Percentiles rank a stretch among this genome's conserved stretches.
phyloP scores from a whole-genome alignment of 2,888 invertebrate species.

The Caradrina kadenii region DNA sequence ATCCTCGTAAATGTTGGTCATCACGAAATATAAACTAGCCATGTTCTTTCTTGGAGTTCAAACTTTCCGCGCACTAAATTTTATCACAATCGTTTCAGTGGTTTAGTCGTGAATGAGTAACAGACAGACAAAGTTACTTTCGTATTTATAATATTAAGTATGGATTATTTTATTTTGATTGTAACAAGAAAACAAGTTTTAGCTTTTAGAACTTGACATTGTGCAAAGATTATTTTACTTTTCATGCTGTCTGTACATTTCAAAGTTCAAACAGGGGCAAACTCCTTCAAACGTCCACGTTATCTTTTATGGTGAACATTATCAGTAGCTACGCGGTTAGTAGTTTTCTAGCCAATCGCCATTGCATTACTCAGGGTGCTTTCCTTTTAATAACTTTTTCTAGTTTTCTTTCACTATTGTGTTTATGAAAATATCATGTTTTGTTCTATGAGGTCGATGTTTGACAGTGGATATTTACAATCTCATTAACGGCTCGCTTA shows the following conservation, averaged over 20 bases:
- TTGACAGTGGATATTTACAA: not conserved
- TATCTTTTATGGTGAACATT: constrained; percentile 47
- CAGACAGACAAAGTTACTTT: too few species aligned
- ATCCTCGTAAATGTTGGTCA: too few species aligned
- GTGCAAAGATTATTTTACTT: constrained; percentile 1
- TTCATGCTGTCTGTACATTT: constrained; percentile 30
- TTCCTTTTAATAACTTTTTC: constrained; percentile 11
- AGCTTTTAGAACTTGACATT: too few species aligned
- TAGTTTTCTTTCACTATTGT: not conserved
- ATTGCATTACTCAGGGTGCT: constrained; percentile 23
- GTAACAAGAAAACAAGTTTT: too few species aligned
- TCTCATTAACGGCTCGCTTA: too few species aligned
- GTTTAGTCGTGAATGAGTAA: too few species aligned
- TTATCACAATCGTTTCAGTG: too few species aligned
- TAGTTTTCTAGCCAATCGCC: constrained; percentile 35
- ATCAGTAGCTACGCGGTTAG: constrained; percentile 8
- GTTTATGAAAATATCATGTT: not conserved
- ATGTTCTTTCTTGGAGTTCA: too few species aligned
- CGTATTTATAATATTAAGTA: too few species aligned
- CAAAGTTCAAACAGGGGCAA: constrained; percentile 27
- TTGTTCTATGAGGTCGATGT: not conserved
- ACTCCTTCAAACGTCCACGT: constrained; percentile 22
- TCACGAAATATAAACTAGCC: too few species aligned
- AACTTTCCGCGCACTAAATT: too few species aligned
- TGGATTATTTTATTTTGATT: too few species aligned